Percentiles rank a stretch among this genome's conserved stretches.
Conservation (phyloP, 1,140 invertebrate species). For the Parapsyche elsis region DNA sequence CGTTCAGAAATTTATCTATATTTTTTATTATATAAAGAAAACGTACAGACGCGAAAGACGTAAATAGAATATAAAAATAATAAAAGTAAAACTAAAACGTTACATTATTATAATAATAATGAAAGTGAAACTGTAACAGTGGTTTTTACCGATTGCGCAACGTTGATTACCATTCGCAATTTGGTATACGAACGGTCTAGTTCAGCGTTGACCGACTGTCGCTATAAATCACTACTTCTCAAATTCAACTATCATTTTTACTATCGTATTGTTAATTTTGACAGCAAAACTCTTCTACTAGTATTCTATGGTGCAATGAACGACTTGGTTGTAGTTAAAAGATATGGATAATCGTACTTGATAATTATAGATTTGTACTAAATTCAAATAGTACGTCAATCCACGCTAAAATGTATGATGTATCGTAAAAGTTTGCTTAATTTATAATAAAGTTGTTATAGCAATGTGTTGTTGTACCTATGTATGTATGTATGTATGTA, state of each 20-base stretch:
- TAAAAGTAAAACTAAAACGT: conserved; percentile 32
- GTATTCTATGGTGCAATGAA: too few species aligned
- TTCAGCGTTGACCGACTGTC: conserved; percentile 34
- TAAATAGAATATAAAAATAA: neutral
- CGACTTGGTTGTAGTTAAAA: too few species aligned
- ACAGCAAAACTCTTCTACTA: too few species aligned
- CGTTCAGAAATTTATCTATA: neutral
- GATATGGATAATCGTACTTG: too few species aligned
- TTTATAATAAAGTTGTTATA: too few species aligned
- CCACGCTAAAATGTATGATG: too few species aligned
- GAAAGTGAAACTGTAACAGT: conserved; percentile 47
- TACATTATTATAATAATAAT: conserved; percentile 30
- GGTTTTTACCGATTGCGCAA: conserved; percentile 40
- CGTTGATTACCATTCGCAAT: conserved; percentile 20
- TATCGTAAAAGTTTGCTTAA: too few species aligned
- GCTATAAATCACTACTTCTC: neutral
- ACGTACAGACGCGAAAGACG: neutral
- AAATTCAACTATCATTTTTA: neutral
- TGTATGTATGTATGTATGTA: conserved; percentile 16
- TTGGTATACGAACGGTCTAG: conserved; percentile 35
- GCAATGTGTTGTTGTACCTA: too few species aligned
- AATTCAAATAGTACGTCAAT: too few species aligned
- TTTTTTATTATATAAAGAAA: conserved; percentile 1
- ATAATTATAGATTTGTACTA: too few species aligned
- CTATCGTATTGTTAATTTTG: too few species aligned